Base-by-base conservation (phyloP, 2,797 vertebrate genomes). In the Pterois miles region DNA sequence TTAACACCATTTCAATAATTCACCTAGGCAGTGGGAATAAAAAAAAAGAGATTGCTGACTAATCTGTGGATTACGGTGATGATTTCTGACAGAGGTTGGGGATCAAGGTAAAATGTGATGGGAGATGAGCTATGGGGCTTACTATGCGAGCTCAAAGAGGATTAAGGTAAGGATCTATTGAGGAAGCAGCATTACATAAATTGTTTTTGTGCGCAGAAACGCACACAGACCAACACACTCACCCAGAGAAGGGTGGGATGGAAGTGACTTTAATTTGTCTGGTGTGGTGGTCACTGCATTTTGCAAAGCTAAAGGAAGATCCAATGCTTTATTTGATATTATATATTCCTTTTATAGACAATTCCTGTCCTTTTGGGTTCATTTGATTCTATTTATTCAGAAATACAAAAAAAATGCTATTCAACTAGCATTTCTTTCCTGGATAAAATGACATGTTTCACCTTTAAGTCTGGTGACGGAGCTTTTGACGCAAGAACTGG, bases 21-120 rank as follows among this genome's bases (percentile, higher is more conserved):
- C 81, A 88, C 80, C 82, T 50, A 50, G 48, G 77, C 79, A 85
- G 79, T 71, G 16, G 22, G 71, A 85, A 89, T 83, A 57, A 63
- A 38, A 38, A n/a, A 16, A 75, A 68, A 83, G 60, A 40, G 83
- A 91, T 89, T 90, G 88, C 86, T 79, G 90, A 88, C 84, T 93
- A 93, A 94, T 94, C 92, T 92, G 86, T 76, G 91, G 93, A 94
- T 94, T 94, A 93, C 53, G 36, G 74, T 86, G 87, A 86, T 91
- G 93, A 90, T 93, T 93, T 94, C 83, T 91, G 91, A 93, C 91
- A 92, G 90, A 91, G 92, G 90, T 90, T 90, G 88, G 80, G 85
- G 90, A 90, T 90, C 64, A 86, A 91, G 88, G 90, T 91, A 89
- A 89, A 91, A 87, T 91, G 86, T 88, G 91, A 93, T 89, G 89